Evolutionary conservation across 2,797 vertebrate genomes (phyloP), one percentile per base, ranked within the genome.

Genomic region (Cyprinella venusta): DNA sequence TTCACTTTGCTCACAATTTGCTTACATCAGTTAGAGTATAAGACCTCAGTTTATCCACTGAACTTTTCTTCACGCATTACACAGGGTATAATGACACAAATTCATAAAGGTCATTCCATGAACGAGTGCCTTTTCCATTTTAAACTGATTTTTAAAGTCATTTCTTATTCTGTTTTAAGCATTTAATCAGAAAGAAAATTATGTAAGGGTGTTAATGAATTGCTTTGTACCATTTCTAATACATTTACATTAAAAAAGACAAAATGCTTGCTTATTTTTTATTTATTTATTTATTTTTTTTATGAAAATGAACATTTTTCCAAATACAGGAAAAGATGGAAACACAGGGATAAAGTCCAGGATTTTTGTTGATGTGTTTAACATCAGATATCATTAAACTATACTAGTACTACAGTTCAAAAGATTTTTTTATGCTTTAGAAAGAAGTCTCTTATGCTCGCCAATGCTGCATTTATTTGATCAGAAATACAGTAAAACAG

Each of bases 101-200:
- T 54, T 54, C 71, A 74, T n/a, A 36, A 74, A 56, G 71, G 71
- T 74, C 71, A 74, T 38, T 56, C 2, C 13, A 54, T 8, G 10
- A 56, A 56, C 12, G 18, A 26, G 45, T 54, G 65, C 5, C 65
- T 40, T 68, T 40, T 40, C 9, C 19, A 68, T 68, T 68, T 67
- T 4, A 68, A 68, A 67, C 3, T 6, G 9, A 36, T 52, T 52
- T 48, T 50, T 2, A 30, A 16, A 50, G 8, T 3, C 4, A 19
- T n/a, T 15, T 36, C 9, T 33, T 33, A 52, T 12, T 71, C 24
- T 71, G 9, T 26, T 70, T 18, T 70, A 70, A 48, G n/a, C 68
- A 70, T 71, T 71, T 0, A 16, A 48, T 18, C 26, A 48, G 13
- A 69, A 69, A 24, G 3, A 42, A n/a, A 45, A 16, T 15, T 0